A percentile compares a stretch with the other conserved stretches of the same genome.
Conservation (phyloP, 2,113 vertebrate species). For the Microcebus griseorufus region DNA sequence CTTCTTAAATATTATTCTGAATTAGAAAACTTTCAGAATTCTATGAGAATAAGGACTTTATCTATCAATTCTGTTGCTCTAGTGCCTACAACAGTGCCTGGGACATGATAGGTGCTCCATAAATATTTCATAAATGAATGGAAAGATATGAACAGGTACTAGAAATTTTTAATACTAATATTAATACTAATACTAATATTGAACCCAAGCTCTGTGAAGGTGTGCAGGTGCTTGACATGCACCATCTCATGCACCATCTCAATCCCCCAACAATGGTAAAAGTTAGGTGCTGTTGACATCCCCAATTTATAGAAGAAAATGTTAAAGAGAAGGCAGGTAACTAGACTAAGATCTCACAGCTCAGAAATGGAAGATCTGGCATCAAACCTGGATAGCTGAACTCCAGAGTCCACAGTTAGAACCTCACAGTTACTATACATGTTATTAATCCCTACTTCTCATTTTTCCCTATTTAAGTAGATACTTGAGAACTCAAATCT, state of each 20-base stretch:
- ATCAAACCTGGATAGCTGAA: background rate
- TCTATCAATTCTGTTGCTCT: background rate
- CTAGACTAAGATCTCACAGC: background rate
- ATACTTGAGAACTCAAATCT: background rate
- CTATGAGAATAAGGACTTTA: background rate
- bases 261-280: background rate
- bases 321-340: background rate
- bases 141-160: background rate
- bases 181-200: background rate
- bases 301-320: background rate
- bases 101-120: background rate
- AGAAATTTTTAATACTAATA: background rate
- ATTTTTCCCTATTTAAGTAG: background rate
- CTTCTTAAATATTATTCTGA: background rate
- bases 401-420: background rate
- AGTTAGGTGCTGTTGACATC: background rate
- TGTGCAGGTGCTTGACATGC: background rate
- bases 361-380: background rate
- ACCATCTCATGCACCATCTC: background rate
- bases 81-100: background rate
- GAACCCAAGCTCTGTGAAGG: background rate
- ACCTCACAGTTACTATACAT: background rate
- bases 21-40: background rate
- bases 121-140: background rate
- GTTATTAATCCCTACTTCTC: background rate